Evolutionary conservation across 2,797 vertebrate species (phyloP).

Genomic region (Poeciliopsis gracilis): DNA sequence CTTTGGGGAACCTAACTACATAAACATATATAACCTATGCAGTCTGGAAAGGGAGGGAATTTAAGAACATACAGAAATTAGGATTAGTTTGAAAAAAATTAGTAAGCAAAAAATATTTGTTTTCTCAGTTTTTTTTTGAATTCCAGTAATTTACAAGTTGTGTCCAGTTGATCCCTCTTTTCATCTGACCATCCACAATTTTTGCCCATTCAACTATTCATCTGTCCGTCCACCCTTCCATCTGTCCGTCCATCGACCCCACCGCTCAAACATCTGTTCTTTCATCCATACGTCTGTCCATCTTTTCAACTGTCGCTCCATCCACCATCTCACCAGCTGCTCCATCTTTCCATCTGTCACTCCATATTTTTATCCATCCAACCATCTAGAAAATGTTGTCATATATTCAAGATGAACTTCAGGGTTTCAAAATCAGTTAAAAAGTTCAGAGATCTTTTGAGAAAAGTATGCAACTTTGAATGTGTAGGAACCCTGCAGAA

Average conservation of each 20-base stretch:
- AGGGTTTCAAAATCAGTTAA: neutral
- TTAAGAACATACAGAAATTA: neutral
- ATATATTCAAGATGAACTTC: neutral
- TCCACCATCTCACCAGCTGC: neutral
- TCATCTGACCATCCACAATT: neutral
- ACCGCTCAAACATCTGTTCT: neutral
- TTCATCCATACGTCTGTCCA: neutral
- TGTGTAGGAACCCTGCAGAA: neutral
- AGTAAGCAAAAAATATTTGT: too few species aligned
- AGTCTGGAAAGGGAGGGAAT: neutral
- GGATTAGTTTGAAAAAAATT: neutral
- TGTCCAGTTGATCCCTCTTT: neutral
- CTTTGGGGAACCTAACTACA: constrained; percentile 8
- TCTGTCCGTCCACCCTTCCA: neutral
- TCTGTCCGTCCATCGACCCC: neutral
- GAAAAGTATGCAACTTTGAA: neutral
- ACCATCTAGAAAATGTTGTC: neutral
- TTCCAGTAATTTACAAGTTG: neutral
- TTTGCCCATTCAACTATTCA: neutral
- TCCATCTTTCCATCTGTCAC: neutral
- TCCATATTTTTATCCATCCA: neutral
- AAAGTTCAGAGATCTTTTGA: neutral
- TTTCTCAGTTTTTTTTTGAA: neutral
- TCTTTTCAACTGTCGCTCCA: neutral
- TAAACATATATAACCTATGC: neutral